Base-by-base conservation (phyloP, 2,888 invertebrate species). In the Chesias legatella region DNA sequence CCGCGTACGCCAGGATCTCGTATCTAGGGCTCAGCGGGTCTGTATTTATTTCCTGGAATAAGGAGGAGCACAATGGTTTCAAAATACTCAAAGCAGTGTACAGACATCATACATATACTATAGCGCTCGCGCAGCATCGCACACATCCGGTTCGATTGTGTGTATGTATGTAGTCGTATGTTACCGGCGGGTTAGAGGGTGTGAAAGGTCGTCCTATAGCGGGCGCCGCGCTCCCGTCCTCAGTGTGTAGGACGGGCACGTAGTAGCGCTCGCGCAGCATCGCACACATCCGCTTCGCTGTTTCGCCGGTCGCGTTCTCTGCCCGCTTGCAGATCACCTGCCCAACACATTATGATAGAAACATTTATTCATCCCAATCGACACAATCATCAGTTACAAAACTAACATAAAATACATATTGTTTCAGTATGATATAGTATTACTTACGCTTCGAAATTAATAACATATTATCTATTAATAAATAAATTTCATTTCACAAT, bases 1-100 rank as follows among this genome's bases (percentile, higher is more conserved):
- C 98, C 6, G 97, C 98, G 79, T 93, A 93, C 0, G 97, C 98
- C 63, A 92, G 92, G 52, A 96, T 94, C 88, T 94, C 94, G 56
- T 93, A 72, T 30, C 92, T 90, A 0, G 94, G 93, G 57, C 90
- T 92, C 6, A 94, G 75, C 0, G 92, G 92, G 73, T 94, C 92
- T 6, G 57, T 66, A 63, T 91, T 91, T 43, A 93, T 77, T 24
- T 89, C 90, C 94, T 94, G 62, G n/a, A n/a, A n/a, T n/a, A n/a
- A n/a, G n/a, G n/a, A n/a, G n/a, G n/a, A n/a, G n/a, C n/a, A n/a
- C n/a, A n/a, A n/a, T 0, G 0, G 17, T 7, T 11, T 28, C 1
- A 25, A 39, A 29, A 7, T 33, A 11, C 5, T 29, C n/a, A n/a
- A 28, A n/a, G n/a, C 7, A 28, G 17, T 1, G 5, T 6, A 30